Evolutionary conservation across 2,888 invertebrate genomes (phyloP).

Genomic region (Patella pellucida): DNA sequence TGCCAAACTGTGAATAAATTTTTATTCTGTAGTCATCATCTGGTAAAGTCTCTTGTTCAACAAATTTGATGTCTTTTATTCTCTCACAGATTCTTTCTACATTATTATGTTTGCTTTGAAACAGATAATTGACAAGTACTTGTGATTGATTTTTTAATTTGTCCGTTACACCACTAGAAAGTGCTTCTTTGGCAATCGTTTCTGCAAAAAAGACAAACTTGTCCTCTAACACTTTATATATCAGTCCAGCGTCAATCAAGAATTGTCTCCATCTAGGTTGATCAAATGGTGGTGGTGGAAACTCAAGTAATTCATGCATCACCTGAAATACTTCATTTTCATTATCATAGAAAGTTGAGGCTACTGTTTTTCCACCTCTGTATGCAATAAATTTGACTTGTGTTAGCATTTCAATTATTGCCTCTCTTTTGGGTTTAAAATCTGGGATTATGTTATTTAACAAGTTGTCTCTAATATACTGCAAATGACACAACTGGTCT

Average conservation of each 20-base stretch:
- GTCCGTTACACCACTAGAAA: conserved; percentile 14
- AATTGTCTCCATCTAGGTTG: conserved; percentile 23
- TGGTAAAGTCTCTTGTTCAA: conserved; percentile 15
- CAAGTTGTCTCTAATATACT: conserved; percentile 22
- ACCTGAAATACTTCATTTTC: conserved; percentile 39
- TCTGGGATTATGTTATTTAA: neutral
- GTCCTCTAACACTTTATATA: conserved; percentile 25
- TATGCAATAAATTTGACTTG: conserved; percentile 35
- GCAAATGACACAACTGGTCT: conserved; percentile 23
- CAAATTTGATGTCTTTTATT: conserved; percentile 26
- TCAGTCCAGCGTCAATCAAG: conserved; percentile 32
- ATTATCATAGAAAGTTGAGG: conserved; percentile 46
- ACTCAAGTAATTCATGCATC: conserved; percentile 42
- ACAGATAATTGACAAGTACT: too few relatives aligned
- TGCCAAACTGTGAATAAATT: conserved; percentile 19
- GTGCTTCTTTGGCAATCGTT: conserved; percentile 24
- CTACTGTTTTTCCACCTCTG: conserved; percentile 35
- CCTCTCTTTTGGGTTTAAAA: conserved; percentile 25
- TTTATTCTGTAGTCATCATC: conserved; percentile 3
- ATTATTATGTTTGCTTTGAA: neutral
- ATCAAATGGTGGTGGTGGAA: conserved; percentile 37
- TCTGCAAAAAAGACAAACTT: conserved; percentile 35
- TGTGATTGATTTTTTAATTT: conserved; percentile 19
- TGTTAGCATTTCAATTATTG: conserved; percentile 33
- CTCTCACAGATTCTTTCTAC: conserved; percentile 11